phyloP scores from a whole-genome alignment of 2,113 vertebrate genomes.

The Leptodactylus fuscus region DNA sequence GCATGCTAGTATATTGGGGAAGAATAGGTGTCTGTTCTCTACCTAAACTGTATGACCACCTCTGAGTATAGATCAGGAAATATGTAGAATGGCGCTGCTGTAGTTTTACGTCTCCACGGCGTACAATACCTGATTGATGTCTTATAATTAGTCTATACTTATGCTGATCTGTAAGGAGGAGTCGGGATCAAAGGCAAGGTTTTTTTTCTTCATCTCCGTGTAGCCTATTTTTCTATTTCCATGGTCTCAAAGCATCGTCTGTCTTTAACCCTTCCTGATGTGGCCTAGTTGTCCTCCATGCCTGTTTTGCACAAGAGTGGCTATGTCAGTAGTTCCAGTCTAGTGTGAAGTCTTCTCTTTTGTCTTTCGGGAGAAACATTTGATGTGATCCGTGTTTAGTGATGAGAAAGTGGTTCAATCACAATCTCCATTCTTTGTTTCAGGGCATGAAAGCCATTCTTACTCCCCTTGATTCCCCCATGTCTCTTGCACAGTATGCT shows the following conservation, averaged over 20 bases:
- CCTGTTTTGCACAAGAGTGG: not conserved
- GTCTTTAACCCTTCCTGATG: not conserved
- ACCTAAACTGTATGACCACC: too few species aligned
- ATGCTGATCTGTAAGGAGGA: not conserved
- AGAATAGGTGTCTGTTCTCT: too few species aligned
- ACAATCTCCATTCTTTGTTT: not conserved
- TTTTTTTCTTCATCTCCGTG: not conserved
- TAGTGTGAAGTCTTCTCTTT: too few species aligned
- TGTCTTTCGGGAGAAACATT: not conserved
- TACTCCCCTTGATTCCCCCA: not conserved
- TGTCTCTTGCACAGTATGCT: not conserved
- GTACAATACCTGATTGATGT: slow-evolving; percentile 7
- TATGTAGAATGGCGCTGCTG: not conserved
- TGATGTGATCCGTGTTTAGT: not conserved
- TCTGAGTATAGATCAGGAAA: too few species aligned
- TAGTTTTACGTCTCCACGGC: not conserved
- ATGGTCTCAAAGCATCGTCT: not conserved
- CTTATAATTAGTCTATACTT: slow-evolving; percentile 14
- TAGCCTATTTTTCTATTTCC: not conserved
- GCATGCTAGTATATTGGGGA: too few species aligned
- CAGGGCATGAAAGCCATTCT: not conserved
- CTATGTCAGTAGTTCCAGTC: not conserved
- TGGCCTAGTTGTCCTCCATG: not conserved
- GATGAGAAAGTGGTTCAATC: not conserved
- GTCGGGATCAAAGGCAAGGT: slow-evolving; percentile 28